Percentiles rank a stretch among this genome's conserved stretches.
Conservation (phyloP, 2,113 vertebrate species). For the Tamias sibiricus region DNA sequence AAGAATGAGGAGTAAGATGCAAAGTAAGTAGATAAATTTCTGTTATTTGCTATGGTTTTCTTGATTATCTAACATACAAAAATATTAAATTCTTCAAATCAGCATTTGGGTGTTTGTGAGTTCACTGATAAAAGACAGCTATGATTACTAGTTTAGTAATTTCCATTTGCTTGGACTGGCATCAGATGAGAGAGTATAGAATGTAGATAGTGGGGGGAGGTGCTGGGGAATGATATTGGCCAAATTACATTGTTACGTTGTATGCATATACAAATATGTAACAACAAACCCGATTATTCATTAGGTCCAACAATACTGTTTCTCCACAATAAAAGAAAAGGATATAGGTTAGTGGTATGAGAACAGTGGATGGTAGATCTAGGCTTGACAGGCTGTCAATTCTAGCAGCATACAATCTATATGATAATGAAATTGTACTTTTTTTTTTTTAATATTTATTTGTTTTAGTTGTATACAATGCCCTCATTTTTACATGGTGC, state of each 20-base stretch:
- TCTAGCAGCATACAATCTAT: not conserved
- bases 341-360: not conserved
- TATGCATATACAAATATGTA: too few relatives aligned
- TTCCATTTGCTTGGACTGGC: not conserved
- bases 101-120: slow-evolving; percentile 8
- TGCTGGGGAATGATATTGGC: too few relatives aligned
- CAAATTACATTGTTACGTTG: too few relatives aligned
- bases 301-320: too few relatives aligned
- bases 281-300: too few relatives aligned
- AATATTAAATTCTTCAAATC: slow-evolving; percentile 23
- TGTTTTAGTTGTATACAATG: too few relatives aligned
- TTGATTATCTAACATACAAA: not conserved
- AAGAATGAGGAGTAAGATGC: slow-evolving; percentile 27
- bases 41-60: not conserved
- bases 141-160: not conserved
- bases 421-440: not conserved
- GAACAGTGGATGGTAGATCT: not conserved
- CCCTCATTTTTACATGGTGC: too few relatives aligned
- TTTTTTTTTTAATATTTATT: too few relatives aligned
- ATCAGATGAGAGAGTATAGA: not conserved
- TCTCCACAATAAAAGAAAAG: too few relatives aligned
- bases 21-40: slow-evolving; percentile 51
- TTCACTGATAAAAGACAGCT: slow-evolving; percentile 11
- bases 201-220: not conserved
- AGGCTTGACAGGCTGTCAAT: not conserved